phyloP scores from a whole-genome alignment of 2,888 invertebrate genomes.

The Nephrocerus scutellatus region DNA sequence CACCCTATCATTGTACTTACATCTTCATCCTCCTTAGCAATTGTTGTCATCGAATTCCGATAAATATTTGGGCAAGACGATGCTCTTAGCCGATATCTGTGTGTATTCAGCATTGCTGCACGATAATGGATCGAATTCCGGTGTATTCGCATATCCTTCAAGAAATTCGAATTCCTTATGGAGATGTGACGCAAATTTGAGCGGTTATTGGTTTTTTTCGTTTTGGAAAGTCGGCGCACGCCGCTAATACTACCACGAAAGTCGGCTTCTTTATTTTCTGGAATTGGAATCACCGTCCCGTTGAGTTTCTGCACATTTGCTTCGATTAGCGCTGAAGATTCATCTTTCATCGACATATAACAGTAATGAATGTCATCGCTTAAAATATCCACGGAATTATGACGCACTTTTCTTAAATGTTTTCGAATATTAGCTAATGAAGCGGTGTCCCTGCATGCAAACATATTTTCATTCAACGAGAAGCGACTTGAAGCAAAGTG shows the following conservation, averaged over 20 bases:
- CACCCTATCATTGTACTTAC: too few species aligned
- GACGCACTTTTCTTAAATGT: slow-evolving; percentile 34
- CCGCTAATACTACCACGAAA: slow-evolving; percentile 31
- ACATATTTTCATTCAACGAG: slow-evolving; percentile 44
- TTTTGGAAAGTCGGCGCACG: slow-evolving; percentile 35
- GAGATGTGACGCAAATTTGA: slow-evolving; percentile 42
- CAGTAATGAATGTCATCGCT: slow-evolving; percentile 35
- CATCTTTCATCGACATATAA: slow-evolving; percentile 31
- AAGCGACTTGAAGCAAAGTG: slow-evolving; percentile 38
- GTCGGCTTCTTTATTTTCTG: slow-evolving; percentile 29
- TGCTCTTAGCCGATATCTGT: slow-evolving; percentile 72
- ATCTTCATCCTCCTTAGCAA: slow-evolving; percentile 68
- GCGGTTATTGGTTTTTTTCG: slow-evolving; percentile 37
- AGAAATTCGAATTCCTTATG: slow-evolving; percentile 55
- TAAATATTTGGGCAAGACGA: slow-evolving; percentile 90
- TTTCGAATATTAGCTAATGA: slow-evolving; percentile 31
- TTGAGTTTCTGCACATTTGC: slow-evolving; percentile 29
- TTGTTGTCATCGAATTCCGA: slow-evolving; percentile 80
- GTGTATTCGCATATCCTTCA: slow-evolving; percentile 62
- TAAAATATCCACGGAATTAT: slow-evolving; percentile 42
- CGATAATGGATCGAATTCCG: slow-evolving; percentile 79
- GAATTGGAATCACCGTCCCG: slow-evolving; percentile 35
- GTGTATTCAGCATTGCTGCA: slow-evolving; percentile 76
- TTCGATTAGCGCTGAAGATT: slow-evolving; percentile 33
- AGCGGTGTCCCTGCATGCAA: slow-evolving; percentile 31